Base-by-base conservation (phyloP, 2,113 vertebrate genomes). In the Pyxicephalus adspersus region DNA sequence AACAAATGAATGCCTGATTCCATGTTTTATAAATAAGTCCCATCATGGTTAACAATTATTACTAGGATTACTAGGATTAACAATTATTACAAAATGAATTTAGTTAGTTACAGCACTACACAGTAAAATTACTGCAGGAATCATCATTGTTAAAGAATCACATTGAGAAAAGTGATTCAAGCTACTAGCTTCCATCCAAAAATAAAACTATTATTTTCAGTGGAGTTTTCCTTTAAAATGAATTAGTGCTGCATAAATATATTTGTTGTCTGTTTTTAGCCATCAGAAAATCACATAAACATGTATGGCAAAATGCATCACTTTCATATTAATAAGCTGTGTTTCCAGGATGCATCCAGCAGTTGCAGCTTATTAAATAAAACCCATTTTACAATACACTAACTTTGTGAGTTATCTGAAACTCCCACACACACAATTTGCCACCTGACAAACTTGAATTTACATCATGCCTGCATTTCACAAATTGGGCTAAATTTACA, bases 371-470 rank as follows among this genome's bases (percentile, higher is more conserved):
- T 22, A 64, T 76, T 76, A 52, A 17, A 64, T 51, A 64, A 64
- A 64, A 45, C 4, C 63, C 16, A 52, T 45, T 76, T 63, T 58
- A 61, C 45, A 31, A 61, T 5, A 75, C 19, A 38, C n/a, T 22
- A 57, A 20, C 15, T 57, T 29, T 28, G 5, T 4, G 29, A 76
- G 57, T 45, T 76, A 61, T 38, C 20, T 16, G 54, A 23, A 34
- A 61, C 73, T 61, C 73, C 73, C 73, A 76, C 73, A 61, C 55
- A 76, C 29, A 20, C 57, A 22, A 58, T 45, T 60, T 61, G 18
- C 31, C 34, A 63, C 73, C 29, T 63, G 57, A 60, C 57, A 76
- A 20, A 57, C 8, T 13, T 17, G 57, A 76, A 45, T 76, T 61
- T 60, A 22, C 31, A 45, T 60, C 17, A 23, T 15, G 18, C 55